phyloP scores from a whole-genome alignment of 2,113 vertebrate species.

The Pristiophorus japonicus region DNA sequence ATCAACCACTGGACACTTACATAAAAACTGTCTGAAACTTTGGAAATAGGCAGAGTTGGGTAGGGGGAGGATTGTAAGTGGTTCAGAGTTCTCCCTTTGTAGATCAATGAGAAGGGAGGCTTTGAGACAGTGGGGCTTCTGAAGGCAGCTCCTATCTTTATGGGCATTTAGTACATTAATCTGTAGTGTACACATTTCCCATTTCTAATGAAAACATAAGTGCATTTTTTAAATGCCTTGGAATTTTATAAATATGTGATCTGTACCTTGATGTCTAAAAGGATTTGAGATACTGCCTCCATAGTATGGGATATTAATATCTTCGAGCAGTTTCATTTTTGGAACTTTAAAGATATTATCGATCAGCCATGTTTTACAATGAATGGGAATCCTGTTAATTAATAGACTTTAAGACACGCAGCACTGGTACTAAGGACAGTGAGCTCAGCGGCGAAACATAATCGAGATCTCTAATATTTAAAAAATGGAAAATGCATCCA shows the following conservation, averaged over 20 bases:
- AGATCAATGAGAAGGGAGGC: conserved; percentile 6
- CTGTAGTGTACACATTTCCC: neutral
- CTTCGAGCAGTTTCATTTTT: neutral
- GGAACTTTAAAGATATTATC: neutral
- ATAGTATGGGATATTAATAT: no score
- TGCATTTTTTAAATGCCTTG: neutral
- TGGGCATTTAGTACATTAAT: neutral
- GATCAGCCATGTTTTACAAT: neutral
- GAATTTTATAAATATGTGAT: neutral
- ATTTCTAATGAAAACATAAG: neutral
- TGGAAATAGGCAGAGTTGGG: neutral
- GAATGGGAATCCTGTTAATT: neutral
- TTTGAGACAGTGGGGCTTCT: neutral
- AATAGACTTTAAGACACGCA: neutral
- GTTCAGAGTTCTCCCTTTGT: neutral
- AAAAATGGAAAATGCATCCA: neutral
- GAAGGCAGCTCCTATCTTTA: neutral
- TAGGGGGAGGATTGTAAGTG: neutral
- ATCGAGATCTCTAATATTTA: neutral
- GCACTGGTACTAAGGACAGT: neutral
- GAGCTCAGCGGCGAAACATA: neutral
- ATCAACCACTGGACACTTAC: neutral
- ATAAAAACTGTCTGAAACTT: neutral
- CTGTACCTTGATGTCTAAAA: neutral
- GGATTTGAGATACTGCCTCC: neutral